phyloP scores from a whole-genome alignment of 2,113 vertebrate genomes.

The Potamarius usumacintae region DNA sequence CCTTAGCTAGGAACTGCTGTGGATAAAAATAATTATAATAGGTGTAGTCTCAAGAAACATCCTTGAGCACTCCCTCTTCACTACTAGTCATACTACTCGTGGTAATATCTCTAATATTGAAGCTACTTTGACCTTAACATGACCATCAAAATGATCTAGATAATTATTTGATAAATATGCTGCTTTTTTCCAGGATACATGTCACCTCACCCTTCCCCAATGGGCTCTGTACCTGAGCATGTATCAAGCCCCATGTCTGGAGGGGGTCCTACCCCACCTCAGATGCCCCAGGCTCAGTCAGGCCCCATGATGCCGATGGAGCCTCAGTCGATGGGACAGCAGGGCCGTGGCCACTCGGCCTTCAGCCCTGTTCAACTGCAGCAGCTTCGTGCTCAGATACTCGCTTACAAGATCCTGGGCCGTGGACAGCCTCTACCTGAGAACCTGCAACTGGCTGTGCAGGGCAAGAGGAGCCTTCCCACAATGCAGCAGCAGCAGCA shows the following conservation, averaged over 20 bases:
- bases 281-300: constrained; percentile 85
- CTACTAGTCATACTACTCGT: not conserved
- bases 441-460: constrained; percentile 94
- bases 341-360: constrained; percentile 85
- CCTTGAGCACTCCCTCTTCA: no score
- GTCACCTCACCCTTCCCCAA: constrained; percentile 92
- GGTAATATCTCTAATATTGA: not conserved
- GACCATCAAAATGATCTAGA: not conserved
- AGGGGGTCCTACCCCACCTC: constrained; percentile 91
- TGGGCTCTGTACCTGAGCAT: constrained; percentile 86
- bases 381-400: constrained; percentile 95
- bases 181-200: constrained; percentile 82
- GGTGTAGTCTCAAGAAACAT: no score
- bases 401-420: constrained; percentile 96
- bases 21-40: not conserved
- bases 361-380: constrained; percentile 95
- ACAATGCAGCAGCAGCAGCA: constrained; percentile 84
- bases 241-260: constrained; percentile 92
- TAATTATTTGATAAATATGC: not conserved
- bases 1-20: not conserved
- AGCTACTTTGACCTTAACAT: not conserved
- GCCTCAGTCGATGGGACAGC: constrained; percentile 84
- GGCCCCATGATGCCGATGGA: constrained; percentile 87
- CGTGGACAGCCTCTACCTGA: constrained; percentile 94
- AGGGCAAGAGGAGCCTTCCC: constrained; percentile 93